phyloP scores from a whole-genome alignment of 2,888 invertebrate genomes.

The Thelaira solivaga region DNA sequence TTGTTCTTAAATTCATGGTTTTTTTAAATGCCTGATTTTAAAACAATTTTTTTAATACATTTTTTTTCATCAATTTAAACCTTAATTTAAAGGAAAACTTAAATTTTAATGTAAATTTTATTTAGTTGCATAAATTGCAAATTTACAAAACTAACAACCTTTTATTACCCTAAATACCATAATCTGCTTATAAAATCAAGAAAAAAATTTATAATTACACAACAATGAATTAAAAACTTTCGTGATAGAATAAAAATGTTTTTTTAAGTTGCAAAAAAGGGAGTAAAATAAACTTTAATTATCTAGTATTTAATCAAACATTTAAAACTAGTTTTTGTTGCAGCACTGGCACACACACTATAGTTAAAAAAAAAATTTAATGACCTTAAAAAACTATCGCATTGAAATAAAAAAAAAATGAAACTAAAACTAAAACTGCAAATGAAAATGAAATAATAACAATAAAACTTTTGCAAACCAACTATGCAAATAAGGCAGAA shows the following conservation, averaged over 20 bases:
- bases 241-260: neutral
- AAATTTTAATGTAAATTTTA: neutral
- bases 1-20: too few relatives aligned
- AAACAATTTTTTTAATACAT: too few relatives aligned
- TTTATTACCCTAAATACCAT: constrained; percentile 16
- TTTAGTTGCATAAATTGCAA: constrained; percentile 3
- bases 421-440: constrained; percentile 8
- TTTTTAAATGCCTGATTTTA: too few relatives aligned
- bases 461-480: constrained; percentile 37
- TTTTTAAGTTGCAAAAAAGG: neutral
- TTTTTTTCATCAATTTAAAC: too few relatives aligned
- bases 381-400: constrained; percentile 44
- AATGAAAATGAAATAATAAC: constrained; percentile 15
- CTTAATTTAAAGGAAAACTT: too few relatives aligned
- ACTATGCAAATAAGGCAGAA: constrained; percentile 40
- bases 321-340: constrained; percentile 8
- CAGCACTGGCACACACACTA: too few relatives aligned
- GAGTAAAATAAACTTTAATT: constrained; percentile 11
- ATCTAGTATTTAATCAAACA: constrained; percentile 28
- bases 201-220: constrained; percentile 13
- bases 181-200: constrained; percentile 13
- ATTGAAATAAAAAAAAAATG: constrained; percentile 25
- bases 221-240: constrained; percentile 29
- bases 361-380: neutral
- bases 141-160: neutral